Evolutionary conservation across 2,888 invertebrate genomes (phyloP).

Genomic region (Cataglyphis livida): DNA sequence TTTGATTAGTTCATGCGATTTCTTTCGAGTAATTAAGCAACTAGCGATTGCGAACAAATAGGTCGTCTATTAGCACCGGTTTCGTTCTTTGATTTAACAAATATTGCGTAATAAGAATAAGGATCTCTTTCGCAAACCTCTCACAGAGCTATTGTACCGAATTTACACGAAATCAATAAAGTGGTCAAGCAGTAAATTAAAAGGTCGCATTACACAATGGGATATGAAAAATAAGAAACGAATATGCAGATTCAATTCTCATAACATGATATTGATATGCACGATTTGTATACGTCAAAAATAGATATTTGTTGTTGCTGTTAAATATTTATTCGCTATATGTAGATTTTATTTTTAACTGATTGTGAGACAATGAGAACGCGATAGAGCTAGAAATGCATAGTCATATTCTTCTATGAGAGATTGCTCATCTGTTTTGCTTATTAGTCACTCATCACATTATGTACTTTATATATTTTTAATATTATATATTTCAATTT

Average conservation of each 20-base stretch:
- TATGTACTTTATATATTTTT: neutral
- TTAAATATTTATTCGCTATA: neutral
- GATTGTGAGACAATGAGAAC: neutral
- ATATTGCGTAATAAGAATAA: slow-evolving; percentile 23
- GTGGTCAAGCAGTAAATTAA: neutral
- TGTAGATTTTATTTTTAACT: slow-evolving; percentile 8
- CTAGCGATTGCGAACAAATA: slow-evolving; percentile 14
- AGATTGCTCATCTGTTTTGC: neutral
- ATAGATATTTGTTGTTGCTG: slow-evolving; percentile 6
- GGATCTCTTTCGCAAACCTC: neutral
- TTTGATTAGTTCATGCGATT: slow-evolving; percentile 30
- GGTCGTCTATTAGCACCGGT: neutral
- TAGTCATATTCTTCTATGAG: neutral
- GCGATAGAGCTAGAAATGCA: neutral
- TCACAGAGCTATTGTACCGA: neutral
- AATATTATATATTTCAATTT: neutral
- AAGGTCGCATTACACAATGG: slow-evolving; percentile 4
- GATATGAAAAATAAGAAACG: neutral
- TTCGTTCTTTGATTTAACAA: neutral
- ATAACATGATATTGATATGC: neutral
- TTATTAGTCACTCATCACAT: neutral
- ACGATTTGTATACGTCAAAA: neutral
- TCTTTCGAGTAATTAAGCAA: slow-evolving; percentile 27
- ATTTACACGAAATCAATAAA: slow-evolving; percentile 39
- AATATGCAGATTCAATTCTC: neutral